Percentiles rank a stretch among this genome's conserved stretches.
phyloP scores from a whole-genome alignment of 2,888 invertebrate species.

The Eledona agricola region DNA sequence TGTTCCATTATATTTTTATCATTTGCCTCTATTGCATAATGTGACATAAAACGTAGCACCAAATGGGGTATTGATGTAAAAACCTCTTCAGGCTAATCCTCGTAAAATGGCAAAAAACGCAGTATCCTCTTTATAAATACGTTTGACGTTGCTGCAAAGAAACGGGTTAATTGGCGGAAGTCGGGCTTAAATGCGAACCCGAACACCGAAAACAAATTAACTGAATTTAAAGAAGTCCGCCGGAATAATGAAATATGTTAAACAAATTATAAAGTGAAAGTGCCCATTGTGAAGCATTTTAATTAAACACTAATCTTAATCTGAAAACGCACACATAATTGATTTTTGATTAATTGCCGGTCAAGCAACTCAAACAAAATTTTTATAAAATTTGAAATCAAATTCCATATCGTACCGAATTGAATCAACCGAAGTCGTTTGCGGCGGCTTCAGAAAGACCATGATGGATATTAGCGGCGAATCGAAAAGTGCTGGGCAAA shows the following conservation, averaged over 20 bases:
- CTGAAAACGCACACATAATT: no score
- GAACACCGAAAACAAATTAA: slow-evolving; percentile 26
- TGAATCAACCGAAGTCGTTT: slow-evolving; percentile 8
- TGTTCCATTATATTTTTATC: slow-evolving; percentile 52
- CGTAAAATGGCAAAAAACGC: no score
- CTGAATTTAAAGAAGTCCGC: slow-evolving; percentile 14
- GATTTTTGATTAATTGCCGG: no score
- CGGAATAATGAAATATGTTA: no score
- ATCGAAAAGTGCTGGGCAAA: slow-evolving; percentile 58
- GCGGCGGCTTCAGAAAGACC: slow-evolving; percentile 38
- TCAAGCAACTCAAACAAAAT: no score
- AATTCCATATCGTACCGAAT: no score
- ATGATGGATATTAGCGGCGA: slow-evolving; percentile 48
- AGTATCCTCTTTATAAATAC: no score
- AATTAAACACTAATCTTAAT: no score
- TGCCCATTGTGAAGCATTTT: no score
- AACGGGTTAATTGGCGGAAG: slow-evolving; percentile 25
- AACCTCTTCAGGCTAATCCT: slow-evolving; percentile 43
- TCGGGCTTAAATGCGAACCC: slow-evolving; percentile 6
- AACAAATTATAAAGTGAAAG: no score
- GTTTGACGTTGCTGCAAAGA: slow-evolving; percentile 19
- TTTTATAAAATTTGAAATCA: no score
- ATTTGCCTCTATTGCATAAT: slow-evolving; percentile 47
- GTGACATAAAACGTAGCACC: slow-evolving; percentile 49
- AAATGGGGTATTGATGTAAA: slow-evolving; percentile 54